phyloP scores from a whole-genome alignment of 2,797 vertebrate species.

The Rhinoraja longicauda region DNA sequence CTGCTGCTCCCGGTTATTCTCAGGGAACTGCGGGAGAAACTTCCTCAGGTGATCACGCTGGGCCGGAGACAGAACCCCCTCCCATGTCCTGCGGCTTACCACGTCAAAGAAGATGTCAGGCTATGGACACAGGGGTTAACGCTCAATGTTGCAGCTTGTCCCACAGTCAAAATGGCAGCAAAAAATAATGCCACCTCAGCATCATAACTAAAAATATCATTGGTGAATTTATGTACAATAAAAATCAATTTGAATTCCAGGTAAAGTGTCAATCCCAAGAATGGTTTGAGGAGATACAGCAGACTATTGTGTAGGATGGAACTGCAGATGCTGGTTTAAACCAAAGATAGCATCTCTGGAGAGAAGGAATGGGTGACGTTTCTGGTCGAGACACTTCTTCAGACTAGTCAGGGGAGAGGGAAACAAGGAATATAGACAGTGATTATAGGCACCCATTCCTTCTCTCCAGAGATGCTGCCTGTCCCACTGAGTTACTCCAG shows the following conservation, averaged over 20 bases:
- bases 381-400: no score
- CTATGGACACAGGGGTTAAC: constrained; percentile 54
- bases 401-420: no score
- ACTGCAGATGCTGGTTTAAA: no score
- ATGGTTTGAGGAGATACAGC: no score
- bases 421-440: no score
- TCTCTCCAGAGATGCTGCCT: no score
- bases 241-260: neutral
- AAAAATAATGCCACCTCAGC: no score
- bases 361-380: no score
- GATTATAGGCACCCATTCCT: no score
- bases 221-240: neutral
- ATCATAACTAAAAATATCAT: no score
- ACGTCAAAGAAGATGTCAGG: constrained; percentile 93
- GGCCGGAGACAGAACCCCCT: constrained; percentile 74
- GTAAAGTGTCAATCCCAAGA: neutral
- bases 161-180: neutral
- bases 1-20: constrained; percentile 69
- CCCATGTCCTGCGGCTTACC: constrained; percentile 84
- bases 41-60: constrained; percentile 81
- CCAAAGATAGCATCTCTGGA: no score
- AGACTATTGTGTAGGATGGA: neutral
- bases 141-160: neutral
- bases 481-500: no score
- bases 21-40: constrained; percentile 80